Conservation (phyloP, 1,140 invertebrate species). For the Ceratitis capitata region DNA sequence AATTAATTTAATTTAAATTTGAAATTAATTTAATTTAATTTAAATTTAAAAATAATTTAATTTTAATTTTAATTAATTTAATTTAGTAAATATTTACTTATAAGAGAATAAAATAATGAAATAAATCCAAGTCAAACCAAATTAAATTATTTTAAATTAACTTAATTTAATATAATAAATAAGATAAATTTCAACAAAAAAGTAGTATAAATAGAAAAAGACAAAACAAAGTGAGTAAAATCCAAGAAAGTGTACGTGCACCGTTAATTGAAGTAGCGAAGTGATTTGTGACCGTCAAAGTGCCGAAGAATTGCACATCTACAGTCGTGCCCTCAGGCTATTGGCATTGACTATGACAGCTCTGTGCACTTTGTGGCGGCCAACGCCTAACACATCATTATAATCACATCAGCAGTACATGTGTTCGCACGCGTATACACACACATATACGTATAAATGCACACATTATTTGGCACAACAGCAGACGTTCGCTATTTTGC, state of each 20-base stretch:
- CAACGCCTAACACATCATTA: conserved; percentile 10
- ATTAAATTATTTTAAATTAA: too few species aligned
- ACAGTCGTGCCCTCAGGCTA: too few species aligned
- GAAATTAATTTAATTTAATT: too few species aligned
- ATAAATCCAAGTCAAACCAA: too few species aligned
- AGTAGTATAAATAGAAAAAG: background rate
- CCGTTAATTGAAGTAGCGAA: background rate
- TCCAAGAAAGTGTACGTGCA: background rate
- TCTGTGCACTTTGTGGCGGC: background rate
- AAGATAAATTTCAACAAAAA: background rate
- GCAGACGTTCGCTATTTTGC: background rate
- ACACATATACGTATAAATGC: background rate
- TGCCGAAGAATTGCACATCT: background rate
- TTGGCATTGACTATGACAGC: background rate
- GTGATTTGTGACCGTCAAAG: background rate
- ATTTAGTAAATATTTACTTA: too few species aligned
- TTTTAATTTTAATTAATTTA: too few species aligned
- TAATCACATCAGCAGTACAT: background rate
- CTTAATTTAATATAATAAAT: too few species aligned
- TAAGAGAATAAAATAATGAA: too few species aligned
- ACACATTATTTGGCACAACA: background rate
- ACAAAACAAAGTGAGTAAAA: background rate
- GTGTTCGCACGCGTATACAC: background rate
- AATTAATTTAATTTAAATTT: too few species aligned
- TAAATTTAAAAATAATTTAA: too few species aligned